phyloP scores from a whole-genome alignment of 2,888 invertebrate genomes.

The Tenthredo mesomela region DNA sequence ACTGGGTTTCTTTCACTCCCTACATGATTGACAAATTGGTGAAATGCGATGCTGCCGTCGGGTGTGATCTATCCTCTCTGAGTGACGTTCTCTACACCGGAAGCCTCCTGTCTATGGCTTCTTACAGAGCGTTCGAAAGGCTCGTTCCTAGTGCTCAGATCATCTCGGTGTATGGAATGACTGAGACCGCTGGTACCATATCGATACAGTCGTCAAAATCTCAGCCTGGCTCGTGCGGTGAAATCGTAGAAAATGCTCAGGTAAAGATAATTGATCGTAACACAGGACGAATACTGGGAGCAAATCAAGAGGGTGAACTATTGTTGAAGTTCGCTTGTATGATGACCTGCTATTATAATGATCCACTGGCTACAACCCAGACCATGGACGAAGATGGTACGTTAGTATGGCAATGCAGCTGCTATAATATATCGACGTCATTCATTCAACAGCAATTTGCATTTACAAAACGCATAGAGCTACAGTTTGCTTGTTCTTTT shows the following conservation, averaged over 20 bases:
- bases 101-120: conserved; percentile 56
- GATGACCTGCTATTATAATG: conserved; percentile 12
- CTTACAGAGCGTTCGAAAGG: conserved; percentile 55
- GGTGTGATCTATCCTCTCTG: conserved; percentile 62
- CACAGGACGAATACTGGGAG: conserved; percentile 60
- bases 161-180: conserved; percentile 65
- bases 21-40: conserved; percentile 61
- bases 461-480: too few relatives aligned
- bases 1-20: conserved; percentile 61
- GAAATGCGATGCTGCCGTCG: conserved; percentile 52
- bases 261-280: conserved; percentile 66
- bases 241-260: conserved; percentile 56
- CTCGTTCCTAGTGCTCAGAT: conserved; percentile 55
- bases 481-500: background rate
- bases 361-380: conserved; percentile 34
- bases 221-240: conserved; percentile 65
- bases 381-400: conserved; percentile 62
- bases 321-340: background rate
- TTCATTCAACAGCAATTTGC: too few relatives aligned
- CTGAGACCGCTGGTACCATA: conserved; percentile 63
- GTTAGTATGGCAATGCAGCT: too few relatives aligned
- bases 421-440: too few relatives aligned
- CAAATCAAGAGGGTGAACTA: conserved; percentile 64
- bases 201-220: conserved; percentile 56
- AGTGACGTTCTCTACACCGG: conserved; percentile 58